These are phyloP conservation scores for Ascaphus truei DNA, from an alignment of 2,113 vertebrate genomes.

Conservation along the genomic window DNA sequence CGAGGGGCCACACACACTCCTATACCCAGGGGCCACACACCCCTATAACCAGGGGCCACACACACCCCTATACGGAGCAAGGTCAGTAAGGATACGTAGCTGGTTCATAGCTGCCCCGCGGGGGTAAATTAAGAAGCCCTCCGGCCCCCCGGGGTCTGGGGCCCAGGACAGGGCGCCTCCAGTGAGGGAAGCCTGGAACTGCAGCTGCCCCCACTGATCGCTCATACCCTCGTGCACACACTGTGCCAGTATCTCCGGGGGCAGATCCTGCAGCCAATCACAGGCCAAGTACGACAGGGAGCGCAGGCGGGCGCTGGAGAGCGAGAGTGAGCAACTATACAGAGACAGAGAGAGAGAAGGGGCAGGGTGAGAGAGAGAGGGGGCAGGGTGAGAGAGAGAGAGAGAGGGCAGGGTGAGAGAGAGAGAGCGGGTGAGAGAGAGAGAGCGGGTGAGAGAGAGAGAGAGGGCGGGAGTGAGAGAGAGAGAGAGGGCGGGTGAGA, in stretches of 20 bases:
- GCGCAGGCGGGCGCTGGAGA: slow-evolving; percentile 30
- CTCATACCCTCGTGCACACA: slow-evolving; percentile 69
- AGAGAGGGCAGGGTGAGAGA: neutral
- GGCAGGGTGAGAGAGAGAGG: neutral
- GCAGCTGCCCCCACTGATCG: slow-evolving; percentile 46
- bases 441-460: no score
- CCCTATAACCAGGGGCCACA: neutral
- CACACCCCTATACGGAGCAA: neutral
- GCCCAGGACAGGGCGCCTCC: slow-evolving; percentile 71
- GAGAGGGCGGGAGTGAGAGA: no score
- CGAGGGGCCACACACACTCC: no score
- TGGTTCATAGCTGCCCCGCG: slow-evolving; percentile 47
- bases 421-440: no score
- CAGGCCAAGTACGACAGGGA: slow-evolving; percentile 49
- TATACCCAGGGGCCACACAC: no score
- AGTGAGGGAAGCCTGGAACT: slow-evolving; percentile 57
- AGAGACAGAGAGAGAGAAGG: neutral
- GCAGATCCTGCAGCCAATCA: slow-evolving; percentile 58
- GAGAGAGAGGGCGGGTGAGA: no score
- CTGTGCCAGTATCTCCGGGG: slow-evolving; percentile 55
- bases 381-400: neutral
- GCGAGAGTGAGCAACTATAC: slow-evolving; percentile 46
- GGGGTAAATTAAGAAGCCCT: slow-evolving; percentile 67
- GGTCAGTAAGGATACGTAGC: slow-evolving; percentile 72
- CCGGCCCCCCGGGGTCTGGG: slow-evolving; percentile 22